phyloP scores from a whole-genome alignment of 1,140 invertebrate genomes.

The Habropoda laboriosa region DNA sequence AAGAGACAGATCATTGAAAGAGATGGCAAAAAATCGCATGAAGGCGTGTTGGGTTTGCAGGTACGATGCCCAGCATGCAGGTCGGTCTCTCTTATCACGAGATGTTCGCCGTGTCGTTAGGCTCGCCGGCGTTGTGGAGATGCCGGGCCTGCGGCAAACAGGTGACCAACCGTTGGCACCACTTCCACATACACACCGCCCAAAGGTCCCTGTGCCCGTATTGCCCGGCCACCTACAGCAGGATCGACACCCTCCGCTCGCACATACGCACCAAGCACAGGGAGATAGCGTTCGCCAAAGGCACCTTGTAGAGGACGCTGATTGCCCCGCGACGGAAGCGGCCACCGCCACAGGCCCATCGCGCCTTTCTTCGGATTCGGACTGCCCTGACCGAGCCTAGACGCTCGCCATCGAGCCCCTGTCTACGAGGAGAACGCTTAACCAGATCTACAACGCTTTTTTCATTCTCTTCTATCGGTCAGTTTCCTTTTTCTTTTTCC shows the following conservation, averaged over 20 bases:
- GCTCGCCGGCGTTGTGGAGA: conserved; percentile 87
- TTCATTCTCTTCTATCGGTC: too few relatives aligned
- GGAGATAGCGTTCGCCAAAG: conserved; percentile 81
- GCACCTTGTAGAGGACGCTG: conserved; percentile 76
- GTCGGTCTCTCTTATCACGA: conserved; percentile 88
- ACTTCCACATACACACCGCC: conserved; percentile 91
- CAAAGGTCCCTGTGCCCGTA: conserved; percentile 90
- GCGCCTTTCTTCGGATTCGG: conserved; percentile 66
- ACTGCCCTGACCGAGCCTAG: conserved; percentile 53
- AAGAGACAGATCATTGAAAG: background rate
- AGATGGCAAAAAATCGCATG: conserved; percentile 56
- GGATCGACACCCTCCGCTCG: conserved; percentile 90
- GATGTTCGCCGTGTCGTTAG: conserved; percentile 88
- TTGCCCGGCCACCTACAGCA: conserved; percentile 92
- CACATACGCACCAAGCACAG: conserved; percentile 89
- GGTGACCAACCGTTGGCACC: conserved; percentile 93
- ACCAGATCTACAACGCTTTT: background rate
- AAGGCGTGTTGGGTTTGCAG: conserved; percentile 77
- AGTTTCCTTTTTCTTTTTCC: background rate
- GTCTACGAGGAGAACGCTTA: conserved; percentile 7
- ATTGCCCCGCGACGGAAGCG: conserved; percentile 73
- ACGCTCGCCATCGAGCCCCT: conserved; percentile 17
- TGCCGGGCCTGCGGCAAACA: conserved; percentile 92
- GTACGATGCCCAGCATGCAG: conserved; percentile 78
- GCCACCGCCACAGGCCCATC: conserved; percentile 58